Conservation (phyloP, 2,888 invertebrate genomes). For the Lamellibrachia satsuma region DNA sequence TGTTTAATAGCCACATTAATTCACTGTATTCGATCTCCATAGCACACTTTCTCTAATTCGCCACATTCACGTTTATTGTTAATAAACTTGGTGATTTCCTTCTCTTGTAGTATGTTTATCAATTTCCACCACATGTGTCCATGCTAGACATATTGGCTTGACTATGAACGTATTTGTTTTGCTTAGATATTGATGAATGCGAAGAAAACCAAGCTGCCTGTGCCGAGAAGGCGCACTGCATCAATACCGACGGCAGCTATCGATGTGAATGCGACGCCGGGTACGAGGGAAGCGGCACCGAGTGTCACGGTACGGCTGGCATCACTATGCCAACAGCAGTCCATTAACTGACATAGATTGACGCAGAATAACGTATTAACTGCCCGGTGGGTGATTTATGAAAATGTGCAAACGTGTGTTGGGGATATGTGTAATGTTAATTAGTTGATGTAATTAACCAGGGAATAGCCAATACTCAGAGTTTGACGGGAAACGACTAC, state of each 20-base stretch:
- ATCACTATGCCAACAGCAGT: background rate
- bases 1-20: too few relatives aligned
- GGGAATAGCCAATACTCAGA: too few relatives aligned
- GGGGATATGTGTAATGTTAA: too few relatives aligned
- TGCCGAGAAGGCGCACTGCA: background rate
- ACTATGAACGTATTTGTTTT: background rate
- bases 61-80: too few relatives aligned
- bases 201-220: background rate
- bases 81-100: too few relatives aligned
- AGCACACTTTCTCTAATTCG: too few relatives aligned
- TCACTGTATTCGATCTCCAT: too few relatives aligned
- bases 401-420: background rate
- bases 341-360: background rate
- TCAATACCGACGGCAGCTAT: conserved; percentile 18
- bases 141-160: too few relatives aligned
- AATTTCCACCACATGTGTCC: too few relatives aligned
- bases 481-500: too few relatives aligned
- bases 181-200: conserved; percentile 22
- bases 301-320: background rate
- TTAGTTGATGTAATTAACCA: too few relatives aligned
- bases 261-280: conserved; percentile 21
- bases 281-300: conserved; percentile 19
- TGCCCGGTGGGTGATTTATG: background rate
- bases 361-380: background rate
- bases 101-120: too few relatives aligned